phyloP scores from a whole-genome alignment of 2,797 vertebrate genomes.

The Sebastes vulpes region DNA sequence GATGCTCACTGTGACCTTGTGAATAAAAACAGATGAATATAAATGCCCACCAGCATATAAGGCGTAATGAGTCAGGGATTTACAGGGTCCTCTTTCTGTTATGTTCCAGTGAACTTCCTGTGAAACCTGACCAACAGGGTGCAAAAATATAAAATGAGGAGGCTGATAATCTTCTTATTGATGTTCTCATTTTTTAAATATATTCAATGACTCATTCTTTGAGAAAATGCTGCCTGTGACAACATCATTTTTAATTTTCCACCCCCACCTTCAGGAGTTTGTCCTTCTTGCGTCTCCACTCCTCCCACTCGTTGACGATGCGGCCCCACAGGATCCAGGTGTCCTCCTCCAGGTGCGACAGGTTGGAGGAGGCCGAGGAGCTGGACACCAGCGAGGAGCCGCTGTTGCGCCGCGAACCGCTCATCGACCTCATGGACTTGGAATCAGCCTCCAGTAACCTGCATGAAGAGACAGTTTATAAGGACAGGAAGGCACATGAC shows the following conservation, averaged over 20 bases:
- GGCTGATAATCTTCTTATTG: slow-evolving; percentile 2
- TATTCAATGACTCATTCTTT: neutral
- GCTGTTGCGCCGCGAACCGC: slow-evolving; percentile 97
- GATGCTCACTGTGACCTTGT: neutral
- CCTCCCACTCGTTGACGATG: slow-evolving; percentile 99
- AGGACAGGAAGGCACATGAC: neutral
- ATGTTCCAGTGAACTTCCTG: neutral
- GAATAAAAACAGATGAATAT: neutral
- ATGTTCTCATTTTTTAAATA: neutral
- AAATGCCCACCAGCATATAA: neutral
- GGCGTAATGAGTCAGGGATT: slow-evolving; percentile 7
- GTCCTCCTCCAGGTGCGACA: slow-evolving; percentile 98
- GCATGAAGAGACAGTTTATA: slow-evolving; percentile 2
- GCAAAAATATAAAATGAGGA: slow-evolving; percentile 1
- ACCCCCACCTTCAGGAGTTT: slow-evolving; percentile 94
- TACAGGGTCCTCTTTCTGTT: neutral
- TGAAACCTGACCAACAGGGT: neutral
- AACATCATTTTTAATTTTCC: neutral
- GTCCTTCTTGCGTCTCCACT: slow-evolving; percentile 95
- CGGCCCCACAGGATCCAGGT: slow-evolving; percentile 98
- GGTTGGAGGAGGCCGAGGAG: slow-evolving; percentile 98
- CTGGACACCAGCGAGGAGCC: slow-evolving; percentile 98
- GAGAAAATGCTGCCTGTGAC: neutral
- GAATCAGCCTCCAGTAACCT: slow-evolving; percentile 97
- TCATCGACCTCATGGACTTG: slow-evolving; percentile 96